Conservation (phyloP, 2,113 vertebrate genomes). For the Trematomus loennbergii region DNA sequence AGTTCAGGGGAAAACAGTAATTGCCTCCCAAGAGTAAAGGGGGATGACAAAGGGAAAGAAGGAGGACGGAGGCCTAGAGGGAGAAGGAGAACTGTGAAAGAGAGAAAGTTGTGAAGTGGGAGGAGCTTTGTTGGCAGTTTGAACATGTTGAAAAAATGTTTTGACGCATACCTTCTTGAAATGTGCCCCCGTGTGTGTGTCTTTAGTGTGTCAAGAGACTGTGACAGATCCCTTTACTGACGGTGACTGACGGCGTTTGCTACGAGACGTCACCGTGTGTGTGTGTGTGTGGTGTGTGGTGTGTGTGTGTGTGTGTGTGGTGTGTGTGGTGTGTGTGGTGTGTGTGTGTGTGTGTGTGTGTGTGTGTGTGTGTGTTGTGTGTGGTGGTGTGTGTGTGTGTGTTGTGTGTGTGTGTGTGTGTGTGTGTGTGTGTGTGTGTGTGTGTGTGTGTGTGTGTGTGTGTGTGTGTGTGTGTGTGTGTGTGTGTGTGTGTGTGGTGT, state of each 20-base stretch:
- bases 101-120: conserved; percentile 45
- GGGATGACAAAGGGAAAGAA: conserved; percentile 71
- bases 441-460: conserved; percentile 9
- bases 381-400: conserved; percentile 8
- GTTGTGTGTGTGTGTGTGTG: too few species aligned
- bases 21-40: conserved; percentile 83
- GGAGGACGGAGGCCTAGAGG: conserved; percentile 44
- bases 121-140: conserved; percentile 23
- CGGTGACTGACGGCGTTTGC: conserved; percentile 23
- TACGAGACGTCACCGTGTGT: not conserved
- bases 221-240: conserved; percentile 38
- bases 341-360: not conserved
- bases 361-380: conserved; percentile 17
- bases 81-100: conserved; percentile 36
- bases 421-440: not conserved
- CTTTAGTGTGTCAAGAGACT: conserved; percentile 22
- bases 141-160: conserved; percentile 25
- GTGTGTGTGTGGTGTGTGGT: conserved; percentile 21
- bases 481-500: conserved; percentile 10
- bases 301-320: too few species aligned
- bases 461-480: conserved; percentile 9
- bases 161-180: conserved; percentile 25
- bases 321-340: too few species aligned
- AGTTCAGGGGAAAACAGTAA: conserved; percentile 84
- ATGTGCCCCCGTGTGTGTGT: not conserved